phyloP scores from a whole-genome alignment of 1,140 invertebrate species.

The Prorops nasuta region DNA sequence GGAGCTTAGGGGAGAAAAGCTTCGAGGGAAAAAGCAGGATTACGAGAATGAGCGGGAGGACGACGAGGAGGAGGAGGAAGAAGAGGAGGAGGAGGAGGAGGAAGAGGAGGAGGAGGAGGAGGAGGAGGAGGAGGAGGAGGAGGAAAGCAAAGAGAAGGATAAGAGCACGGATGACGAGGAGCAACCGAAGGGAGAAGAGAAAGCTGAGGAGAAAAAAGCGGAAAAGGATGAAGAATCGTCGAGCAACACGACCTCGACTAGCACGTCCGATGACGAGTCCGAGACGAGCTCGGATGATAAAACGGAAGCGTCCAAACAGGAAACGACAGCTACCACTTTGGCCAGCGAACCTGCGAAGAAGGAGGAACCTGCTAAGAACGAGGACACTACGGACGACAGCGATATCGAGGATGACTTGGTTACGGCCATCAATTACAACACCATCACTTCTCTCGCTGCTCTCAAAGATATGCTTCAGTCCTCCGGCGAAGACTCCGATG shows the following conservation, averaged over 20 bases:
- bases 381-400: slow-evolving; percentile 29
- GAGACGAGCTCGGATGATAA: slow-evolving; percentile 50
- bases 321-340: slow-evolving; percentile 9
- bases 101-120: slow-evolving; percentile 18
- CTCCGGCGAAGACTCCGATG: slow-evolving; percentile 61
- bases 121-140: no score
- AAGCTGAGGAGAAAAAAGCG: slow-evolving; percentile 9
- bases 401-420: slow-evolving; percentile 67
- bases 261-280: slow-evolving; percentile 48
- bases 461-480: slow-evolving; percentile 67
- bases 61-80: no score
- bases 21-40: no score
- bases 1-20: no score
- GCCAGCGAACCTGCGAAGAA: slow-evolving; percentile 11
- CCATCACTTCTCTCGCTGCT: slow-evolving; percentile 65
- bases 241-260: slow-evolving; percentile 39
- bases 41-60: no score
- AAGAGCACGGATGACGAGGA: slow-evolving; percentile 28
- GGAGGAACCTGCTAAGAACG: slow-evolving; percentile 23
- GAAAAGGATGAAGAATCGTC: slow-evolving; percentile 41
- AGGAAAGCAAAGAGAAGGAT: slow-evolving; percentile 12
- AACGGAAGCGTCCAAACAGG: slow-evolving; percentile 36
- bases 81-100: slow-evolving; percentile 24
- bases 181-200: slow-evolving; percentile 13
- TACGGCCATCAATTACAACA: slow-evolving; percentile 68